Conservation (phyloP, 2,888 invertebrate genomes). For the Nomada fabriciana region DNA sequence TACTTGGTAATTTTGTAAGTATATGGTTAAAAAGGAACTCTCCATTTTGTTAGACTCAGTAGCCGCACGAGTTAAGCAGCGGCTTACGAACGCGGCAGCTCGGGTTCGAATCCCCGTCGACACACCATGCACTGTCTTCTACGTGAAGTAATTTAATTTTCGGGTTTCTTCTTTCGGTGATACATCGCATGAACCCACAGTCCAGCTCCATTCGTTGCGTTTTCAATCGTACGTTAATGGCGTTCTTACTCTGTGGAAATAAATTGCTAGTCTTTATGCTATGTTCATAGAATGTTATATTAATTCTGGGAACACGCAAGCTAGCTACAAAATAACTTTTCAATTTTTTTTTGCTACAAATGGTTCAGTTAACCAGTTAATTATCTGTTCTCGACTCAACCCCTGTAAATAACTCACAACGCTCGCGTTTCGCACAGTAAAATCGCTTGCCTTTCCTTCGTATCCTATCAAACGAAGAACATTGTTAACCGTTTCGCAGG, state of each 20-base stretch:
- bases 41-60: rapidly evolving
- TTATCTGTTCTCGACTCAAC: neutral
- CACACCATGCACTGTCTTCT: neutral
- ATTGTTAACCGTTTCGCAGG: neutral
- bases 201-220: slow-evolving; percentile 67
- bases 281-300: slow-evolving; percentile 60
- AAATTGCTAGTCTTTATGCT: slow-evolving; percentile 65
- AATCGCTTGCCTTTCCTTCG: neutral
- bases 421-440: neutral
- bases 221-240: slow-evolving; percentile 60
- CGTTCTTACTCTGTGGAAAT: slow-evolving; percentile 73
- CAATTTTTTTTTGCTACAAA: neutral
- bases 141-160: neutral
- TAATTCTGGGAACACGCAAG: slow-evolving; percentile 61
- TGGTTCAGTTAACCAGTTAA: too few relatives aligned
- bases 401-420: neutral
- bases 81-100: neutral
- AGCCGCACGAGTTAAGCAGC: slow-evolving; percentile 38
- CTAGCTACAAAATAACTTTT: slow-evolving; percentile 49
- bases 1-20: too few relatives aligned
- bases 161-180: neutral
- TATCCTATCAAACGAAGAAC: neutral
- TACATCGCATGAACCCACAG: slow-evolving; percentile 62
- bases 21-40: neutral
- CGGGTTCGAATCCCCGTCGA: slow-evolving; percentile 51